A percentile compares a stretch with the other conserved stretches of the same genome.
These are phyloP conservation scores for Homarus gammarus DNA, from an alignment of 2,888 invertebrate species.

Conservation along the genomic window DNA sequence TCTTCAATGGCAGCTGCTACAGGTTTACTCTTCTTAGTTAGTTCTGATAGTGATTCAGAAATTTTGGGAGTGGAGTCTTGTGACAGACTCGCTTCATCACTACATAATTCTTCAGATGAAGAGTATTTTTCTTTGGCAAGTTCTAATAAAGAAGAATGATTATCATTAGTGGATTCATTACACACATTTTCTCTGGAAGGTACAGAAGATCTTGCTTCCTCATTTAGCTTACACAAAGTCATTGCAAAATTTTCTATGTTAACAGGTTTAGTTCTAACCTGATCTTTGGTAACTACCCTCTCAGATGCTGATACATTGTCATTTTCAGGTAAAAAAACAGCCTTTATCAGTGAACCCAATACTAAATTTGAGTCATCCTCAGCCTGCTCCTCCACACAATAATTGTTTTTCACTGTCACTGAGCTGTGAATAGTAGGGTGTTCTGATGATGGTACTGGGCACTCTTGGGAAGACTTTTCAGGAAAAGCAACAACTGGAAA, in stretches of 20 bases:
- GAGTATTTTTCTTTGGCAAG: neutral
- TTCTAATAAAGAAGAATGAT: neutral
- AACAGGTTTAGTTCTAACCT: neutral
- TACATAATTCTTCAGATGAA: neutral
- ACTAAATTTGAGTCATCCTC: neutral
- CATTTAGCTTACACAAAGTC: neutral
- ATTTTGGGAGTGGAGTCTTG: too few species aligned
- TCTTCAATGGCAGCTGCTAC: neutral
- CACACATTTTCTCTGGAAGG: neutral
- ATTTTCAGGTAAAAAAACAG: neutral
- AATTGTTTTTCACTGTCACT: neutral
- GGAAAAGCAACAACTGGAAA: neutral
- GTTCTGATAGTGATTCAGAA: neutral
- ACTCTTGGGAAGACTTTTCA: neutral
- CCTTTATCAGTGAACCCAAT: neutral
- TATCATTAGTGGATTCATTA: neutral
- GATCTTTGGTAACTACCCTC: neutral
- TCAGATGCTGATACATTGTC: neutral
- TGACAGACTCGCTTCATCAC: neutral
- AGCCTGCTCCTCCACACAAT: neutral
- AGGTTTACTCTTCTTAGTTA: neutral
- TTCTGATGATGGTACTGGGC: neutral
- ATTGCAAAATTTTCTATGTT: neutral
- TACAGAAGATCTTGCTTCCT: neutral
- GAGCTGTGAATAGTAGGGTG: neutral